Base-by-base conservation (phyloP, 1,140 invertebrate genomes). In the Drosophila ficusphila region DNA sequence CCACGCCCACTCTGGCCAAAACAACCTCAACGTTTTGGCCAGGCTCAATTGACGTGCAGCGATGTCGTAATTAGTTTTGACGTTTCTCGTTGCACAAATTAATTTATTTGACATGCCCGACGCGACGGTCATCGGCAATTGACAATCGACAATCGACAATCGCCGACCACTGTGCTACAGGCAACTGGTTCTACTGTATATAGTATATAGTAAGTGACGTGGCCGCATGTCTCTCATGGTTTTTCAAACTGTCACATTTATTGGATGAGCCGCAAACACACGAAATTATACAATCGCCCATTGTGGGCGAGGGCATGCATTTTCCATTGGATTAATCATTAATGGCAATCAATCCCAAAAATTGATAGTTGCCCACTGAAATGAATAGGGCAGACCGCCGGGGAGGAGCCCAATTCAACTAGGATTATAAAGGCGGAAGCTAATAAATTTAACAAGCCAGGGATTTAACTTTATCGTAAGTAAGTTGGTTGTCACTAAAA, bases 71-170 rank as follows among this genome's bases (percentile, higher is more conserved):
- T 90, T 90, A 90, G 88, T 90, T 90, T 90, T 90, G 88, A 90
- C 89, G 88, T 83, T 77, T 77, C 79, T 81, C 79, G 79, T 90
- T 90, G 88, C 88, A 90, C 82, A 90, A 90, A 86, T 90, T 90
- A 90, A 90, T 90, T 90, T 90, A 90, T 90, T 88, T 90, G 88
- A 90, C 88, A 90, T 76, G 76, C 81, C 78, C 72, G 78, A 79
- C 76, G 75, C 60, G 60, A 41, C 64, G 64, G 64, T 67, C 61
- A 73, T 69, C 77, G 69, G 41, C 69, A 76, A 74, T 90, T 78
- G 79, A 89, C 81, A 74, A 68, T 79, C 73, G 79, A 89, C 81
- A 71, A 65, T 77, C 71, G 61, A 54, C 64, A 71, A 68, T 82
- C 73, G 71, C 39, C 38, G 34, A 54, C 51, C 42, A 56, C 52